Evolutionary conservation across 2,888 invertebrate genomes (phyloP), one percentile per base, ranked within the genome.

Genomic region (Nipponacmea schrenckii): DNA sequence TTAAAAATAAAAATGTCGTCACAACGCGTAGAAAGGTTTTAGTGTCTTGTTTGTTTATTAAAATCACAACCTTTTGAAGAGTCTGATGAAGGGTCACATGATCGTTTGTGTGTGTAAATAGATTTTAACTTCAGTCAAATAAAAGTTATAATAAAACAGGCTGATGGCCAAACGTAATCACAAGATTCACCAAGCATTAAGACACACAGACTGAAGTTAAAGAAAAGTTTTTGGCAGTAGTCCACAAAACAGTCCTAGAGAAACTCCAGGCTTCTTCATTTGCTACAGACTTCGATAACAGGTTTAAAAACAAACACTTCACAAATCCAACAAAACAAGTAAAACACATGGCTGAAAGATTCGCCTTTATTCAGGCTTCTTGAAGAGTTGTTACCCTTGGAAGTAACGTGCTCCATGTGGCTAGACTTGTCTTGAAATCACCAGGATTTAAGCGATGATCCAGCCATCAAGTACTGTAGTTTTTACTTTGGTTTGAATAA

Each of bases 41-140:
- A 20, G 39, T 39, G 20, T 24, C 10, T 14, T 56, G 56, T 56
- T 24, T 24, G 56, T 56, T 56, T 56, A 56, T 56, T 56, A 56
- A 56, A 56, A 56, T 56, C 56, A 56, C 56, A 56, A 56, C 56
- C 56, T 56, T 39, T 56, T 56, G 56, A 56, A 56, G 56, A 56
- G 56, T 56, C 56, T 56, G 56, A 24, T 14, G 56, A 5, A 39
- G 20, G 56, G 56, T 56, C 56, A 56, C 56, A 56, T 56, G 56
- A 24, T 56, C 24, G 24, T 56, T 20, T 56, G 24, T 56, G 20
- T 56, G 56, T 56, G 20, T 39, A 39, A 39, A 39, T 39, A 39
- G 10, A 56, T 56, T 20, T 56, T 56, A 20, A 24, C 56, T 56
- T 56, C 24, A 12, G 24, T 14, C 20, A 56, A 24, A 24, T 12